Base-by-base conservation (phyloP, 2,888 invertebrate species). In the Elegia similella region DNA sequence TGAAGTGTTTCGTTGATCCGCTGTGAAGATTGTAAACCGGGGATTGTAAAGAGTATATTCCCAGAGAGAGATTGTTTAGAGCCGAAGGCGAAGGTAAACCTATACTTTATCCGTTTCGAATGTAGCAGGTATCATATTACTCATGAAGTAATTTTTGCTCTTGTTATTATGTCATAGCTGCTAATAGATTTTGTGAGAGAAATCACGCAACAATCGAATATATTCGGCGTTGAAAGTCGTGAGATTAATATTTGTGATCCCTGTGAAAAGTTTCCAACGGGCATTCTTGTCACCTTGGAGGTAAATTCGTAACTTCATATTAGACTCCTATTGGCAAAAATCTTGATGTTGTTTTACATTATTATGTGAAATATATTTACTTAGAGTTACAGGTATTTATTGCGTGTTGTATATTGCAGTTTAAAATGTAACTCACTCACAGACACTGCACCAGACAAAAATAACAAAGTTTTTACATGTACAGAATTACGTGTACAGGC, bases 111-210 rank as follows among this genome's bases (percentile, higher is more conserved):
- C 15, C 8, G 13, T 32, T 30, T 44, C n/a, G n/a, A 30, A 43
- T 32, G 15, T 42, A 16, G 16, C 66, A 64, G n/a, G 38, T 38
- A 62, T 60, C 88, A 80, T 72, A 68, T 88, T 87, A 85, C 88
- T 79, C 63, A 66, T 80, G 80, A 80, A 84, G 83, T 80, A 85
- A 85, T 83, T 83, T 83, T 82, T 79, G 73, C 71, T 74, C 75
- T 78, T 67, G 76, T 65, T 80, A 88, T 89, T 90, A 91, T 90
- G 90, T 91, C 90, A 91, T 90, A 88, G 73, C 85, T 77, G 81
- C 59, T 86, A 86, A 82, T 90, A 90, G 88, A 83, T 70, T 69
- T 63, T 68, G 63, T 58, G 53, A 55, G 55, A 53, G 54, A 58
- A 57, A 63, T 59, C 32, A 15, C 54, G 8, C 47, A 57, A 50